Evolutionary conservation across 2,113 vertebrate species (phyloP).

Genomic region (Pantherophis guttatus): DNA sequence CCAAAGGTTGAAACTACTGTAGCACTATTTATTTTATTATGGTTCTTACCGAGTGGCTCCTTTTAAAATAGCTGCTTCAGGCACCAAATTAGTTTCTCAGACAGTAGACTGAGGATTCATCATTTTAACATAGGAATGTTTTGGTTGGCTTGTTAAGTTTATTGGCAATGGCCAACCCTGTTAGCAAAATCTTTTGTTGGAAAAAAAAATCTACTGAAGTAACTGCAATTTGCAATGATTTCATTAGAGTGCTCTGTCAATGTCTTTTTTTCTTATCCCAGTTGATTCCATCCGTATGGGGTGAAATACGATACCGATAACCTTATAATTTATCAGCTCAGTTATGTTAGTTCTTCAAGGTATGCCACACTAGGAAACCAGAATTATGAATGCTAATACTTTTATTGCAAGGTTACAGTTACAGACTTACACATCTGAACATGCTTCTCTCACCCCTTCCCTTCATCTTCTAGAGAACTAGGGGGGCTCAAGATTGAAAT

Average conservation of each 20-base stretch:
- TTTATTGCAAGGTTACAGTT: not conserved
- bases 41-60: not conserved
- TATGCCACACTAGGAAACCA: not conserved
- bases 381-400: not conserved
- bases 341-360: not conserved
- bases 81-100: not conserved
- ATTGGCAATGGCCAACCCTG: not conserved
- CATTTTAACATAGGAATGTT: not conserved
- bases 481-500: not conserved
- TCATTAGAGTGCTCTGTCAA: not conserved
- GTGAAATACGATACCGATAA: not conserved
- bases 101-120: not conserved
- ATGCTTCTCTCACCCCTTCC: not conserved
- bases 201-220: not conserved
- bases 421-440: not conserved
- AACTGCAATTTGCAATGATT: not conserved
- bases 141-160: not conserved
- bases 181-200: not conserved
- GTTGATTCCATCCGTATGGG: not conserved
- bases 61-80: not conserved
- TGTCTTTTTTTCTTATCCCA: not conserved
- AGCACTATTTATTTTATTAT: not conserved
- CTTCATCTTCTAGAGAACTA: not conserved
- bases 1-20: not conserved
- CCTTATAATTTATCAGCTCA: not conserved